A percentile compares a stretch with the other conserved stretches of the same genome.
Conservation (phyloP, 2,888 invertebrate species). For the Tinea trinotella region DNA sequence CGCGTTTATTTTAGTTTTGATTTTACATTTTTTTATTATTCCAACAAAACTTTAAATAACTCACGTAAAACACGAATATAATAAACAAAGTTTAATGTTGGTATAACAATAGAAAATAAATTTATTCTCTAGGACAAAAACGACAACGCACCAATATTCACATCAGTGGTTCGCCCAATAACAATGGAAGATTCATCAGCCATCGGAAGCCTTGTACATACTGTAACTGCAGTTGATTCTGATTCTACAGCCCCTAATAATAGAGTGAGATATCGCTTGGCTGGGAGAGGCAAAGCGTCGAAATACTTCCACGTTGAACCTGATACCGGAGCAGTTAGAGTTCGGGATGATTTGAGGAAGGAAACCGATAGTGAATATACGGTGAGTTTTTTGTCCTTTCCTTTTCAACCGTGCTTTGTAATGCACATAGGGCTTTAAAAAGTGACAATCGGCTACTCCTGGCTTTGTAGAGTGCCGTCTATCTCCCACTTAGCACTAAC, state of each 20-base stretch:
- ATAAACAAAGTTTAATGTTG: no score
- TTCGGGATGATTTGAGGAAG: conserved; percentile 87
- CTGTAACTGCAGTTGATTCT: conserved; percentile 84
- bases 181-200: conserved; percentile 87
- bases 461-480: no score
- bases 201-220: conserved; percentile 85
- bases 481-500: no score
- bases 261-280: conserved; percentile 83
- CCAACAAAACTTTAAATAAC: no score
- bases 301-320: conserved; percentile 92
- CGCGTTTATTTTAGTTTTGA: no score
- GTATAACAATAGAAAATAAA: no score
- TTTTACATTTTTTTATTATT: no score
- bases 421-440: no score
- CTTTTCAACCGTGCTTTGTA: no score
- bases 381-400: no score
- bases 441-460: no score
- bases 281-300: conserved; percentile 84
- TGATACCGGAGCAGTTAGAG: conserved; percentile 84
- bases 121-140: conserved; percentile 88
- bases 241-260: conserved; percentile 91
- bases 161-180: conserved; percentile 85
- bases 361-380: conserved; percentile 91
- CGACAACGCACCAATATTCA: conserved; percentile 90
- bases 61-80: no score